A percentile compares a stretch with the other conserved stretches of the same genome.
phyloP scores from a whole-genome alignment of 1,140 invertebrate genomes.

The Ceratitis capitata region DNA sequence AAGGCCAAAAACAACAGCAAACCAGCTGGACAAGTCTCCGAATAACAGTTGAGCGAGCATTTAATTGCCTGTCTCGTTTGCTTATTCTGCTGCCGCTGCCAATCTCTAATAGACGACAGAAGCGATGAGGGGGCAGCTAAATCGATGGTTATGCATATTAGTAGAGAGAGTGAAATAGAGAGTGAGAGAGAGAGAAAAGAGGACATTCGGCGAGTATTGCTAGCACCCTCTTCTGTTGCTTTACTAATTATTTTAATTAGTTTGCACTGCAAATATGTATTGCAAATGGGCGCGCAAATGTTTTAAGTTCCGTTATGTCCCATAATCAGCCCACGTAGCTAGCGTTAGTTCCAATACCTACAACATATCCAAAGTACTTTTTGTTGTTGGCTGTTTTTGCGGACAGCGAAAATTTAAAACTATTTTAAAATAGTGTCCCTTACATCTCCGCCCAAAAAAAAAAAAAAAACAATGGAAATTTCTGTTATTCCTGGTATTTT shows the following conservation, averaged over 20 bases:
- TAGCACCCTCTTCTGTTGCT: background rate
- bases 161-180: background rate
- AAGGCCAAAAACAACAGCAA: background rate
- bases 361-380: background rate
- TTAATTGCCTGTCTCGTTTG: constrained; percentile 14
- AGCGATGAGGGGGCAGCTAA: background rate
- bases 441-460: background rate
- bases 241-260: constrained; percentile 39
- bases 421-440: background rate
- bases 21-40: background rate
- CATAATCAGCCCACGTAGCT: background rate
- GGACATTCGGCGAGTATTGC: background rate
- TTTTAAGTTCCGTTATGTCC: background rate
- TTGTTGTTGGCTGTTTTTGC: background rate
- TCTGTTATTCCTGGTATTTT: background rate
- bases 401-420: background rate
- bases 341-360: background rate
- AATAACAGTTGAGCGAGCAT: background rate
- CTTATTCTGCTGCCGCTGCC: background rate
- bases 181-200: background rate
- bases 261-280: background rate
- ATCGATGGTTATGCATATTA: background rate
- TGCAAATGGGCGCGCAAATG: background rate
- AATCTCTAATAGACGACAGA: background rate
- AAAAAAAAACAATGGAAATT: too few relatives aligned